Conservation (phyloP, 2,113 vertebrate species). For the Lipophrys pholis region DNA sequence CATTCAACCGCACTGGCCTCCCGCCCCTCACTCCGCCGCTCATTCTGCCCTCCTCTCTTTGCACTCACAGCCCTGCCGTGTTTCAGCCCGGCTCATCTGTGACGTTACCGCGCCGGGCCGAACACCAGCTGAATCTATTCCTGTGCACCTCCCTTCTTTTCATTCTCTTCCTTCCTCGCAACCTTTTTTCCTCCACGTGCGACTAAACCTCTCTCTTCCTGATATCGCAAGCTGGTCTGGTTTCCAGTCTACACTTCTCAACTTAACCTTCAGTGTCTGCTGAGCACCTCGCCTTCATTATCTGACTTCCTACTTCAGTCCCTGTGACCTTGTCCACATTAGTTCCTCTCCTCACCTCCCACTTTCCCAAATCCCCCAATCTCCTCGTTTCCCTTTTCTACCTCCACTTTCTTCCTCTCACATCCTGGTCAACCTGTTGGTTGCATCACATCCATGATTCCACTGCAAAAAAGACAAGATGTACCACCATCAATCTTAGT, state of each 20-base stretch:
- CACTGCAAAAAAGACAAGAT: too few relatives aligned
- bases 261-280: background rate
- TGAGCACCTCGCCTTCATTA: background rate
- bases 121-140: conserved; percentile 47
- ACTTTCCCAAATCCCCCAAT: too few relatives aligned
- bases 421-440: too few relatives aligned
- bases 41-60: conserved; percentile 6
- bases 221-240: background rate
- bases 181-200: conserved; percentile 3
- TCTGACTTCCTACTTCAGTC: background rate
- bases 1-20: conserved; percentile 8
- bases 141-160: conserved; percentile 10
- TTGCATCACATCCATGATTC: too few relatives aligned
- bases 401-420: too few relatives aligned
- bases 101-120: conserved; percentile 41
- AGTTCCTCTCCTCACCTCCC: too few relatives aligned
- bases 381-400: too few relatives aligned
- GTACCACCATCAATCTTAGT: too few relatives aligned
- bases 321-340: conserved; percentile 3
- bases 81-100: conserved; percentile 21
- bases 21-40: conserved; percentile 13
- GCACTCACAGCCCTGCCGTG: conserved; percentile 16
- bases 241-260: background rate
- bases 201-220: background rate
- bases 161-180: conserved; percentile 3